Evolutionary conservation across 2,113 vertebrate genomes (phyloP).

Genomic region (Grammomys surdaster): DNA sequence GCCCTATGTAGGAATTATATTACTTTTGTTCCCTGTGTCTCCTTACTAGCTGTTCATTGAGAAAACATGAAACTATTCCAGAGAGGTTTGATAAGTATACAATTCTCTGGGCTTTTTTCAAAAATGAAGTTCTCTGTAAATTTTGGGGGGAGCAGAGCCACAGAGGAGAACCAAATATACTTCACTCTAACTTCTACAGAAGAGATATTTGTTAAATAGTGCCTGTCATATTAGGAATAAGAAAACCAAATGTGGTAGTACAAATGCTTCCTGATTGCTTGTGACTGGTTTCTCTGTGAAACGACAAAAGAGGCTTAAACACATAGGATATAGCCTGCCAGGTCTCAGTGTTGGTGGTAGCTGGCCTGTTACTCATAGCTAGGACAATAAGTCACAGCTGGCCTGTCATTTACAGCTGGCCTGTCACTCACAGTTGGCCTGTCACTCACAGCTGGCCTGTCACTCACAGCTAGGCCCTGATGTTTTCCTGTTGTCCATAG

Average conservation of each 20-base stretch:
- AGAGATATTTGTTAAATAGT: not conserved
- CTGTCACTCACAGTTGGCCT: not conserved
- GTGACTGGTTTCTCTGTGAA: not conserved
- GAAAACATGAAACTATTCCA: slow-evolving; percentile 33
- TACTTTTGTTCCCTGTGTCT: not conserved
- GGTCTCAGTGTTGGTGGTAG: not conserved
- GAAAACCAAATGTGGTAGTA: not conserved
- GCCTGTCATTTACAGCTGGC: too few relatives aligned
- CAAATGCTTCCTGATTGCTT: not conserved
- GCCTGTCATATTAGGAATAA: not conserved
- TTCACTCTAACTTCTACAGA: slow-evolving; percentile 21
- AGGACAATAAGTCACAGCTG: too few relatives aligned
- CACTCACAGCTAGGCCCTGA: not conserved
- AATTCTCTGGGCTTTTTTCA: slow-evolving; percentile 5
- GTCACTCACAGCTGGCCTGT: not conserved
- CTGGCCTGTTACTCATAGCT: not conserved
- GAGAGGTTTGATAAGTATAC: not conserved
- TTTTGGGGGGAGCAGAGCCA: not conserved
- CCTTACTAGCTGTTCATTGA: slow-evolving; percentile 25
- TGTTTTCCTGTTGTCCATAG: not conserved
- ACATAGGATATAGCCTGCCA: not conserved
- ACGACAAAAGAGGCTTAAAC: not conserved
- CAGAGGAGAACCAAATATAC: not conserved
- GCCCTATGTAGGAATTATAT: not conserved
- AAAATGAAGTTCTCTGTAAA: not conserved